Conservation (phyloP, 2,113 vertebrate genomes). For the Camelus dromedarius region DNA sequence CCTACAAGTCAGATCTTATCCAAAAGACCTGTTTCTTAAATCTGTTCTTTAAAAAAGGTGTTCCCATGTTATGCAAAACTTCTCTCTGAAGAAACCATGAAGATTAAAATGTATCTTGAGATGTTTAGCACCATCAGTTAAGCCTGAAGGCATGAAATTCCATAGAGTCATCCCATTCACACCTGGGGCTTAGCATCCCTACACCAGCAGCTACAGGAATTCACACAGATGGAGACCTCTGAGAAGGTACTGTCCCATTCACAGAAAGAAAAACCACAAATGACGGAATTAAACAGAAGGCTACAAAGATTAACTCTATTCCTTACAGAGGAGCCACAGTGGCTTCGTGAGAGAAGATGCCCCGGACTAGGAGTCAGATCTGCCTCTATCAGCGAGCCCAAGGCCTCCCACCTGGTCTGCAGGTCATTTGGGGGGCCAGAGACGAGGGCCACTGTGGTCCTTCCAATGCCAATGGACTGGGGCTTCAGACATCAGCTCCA, state of each 20-base stretch:
- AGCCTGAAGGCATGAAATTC: not conserved
- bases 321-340: not conserved
- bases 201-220: rapidly evolving
- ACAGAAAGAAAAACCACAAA: not conserved
- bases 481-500: not conserved
- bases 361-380: not conserved
- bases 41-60: not conserved
- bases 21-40: not conserved
- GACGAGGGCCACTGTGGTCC: not conserved
- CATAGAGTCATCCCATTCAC: no score
- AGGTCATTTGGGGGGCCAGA: no score
- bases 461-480: not conserved
- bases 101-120: not conserved
- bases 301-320: not conserved
- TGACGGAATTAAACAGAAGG: not conserved
- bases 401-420: not conserved
- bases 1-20: not conserved
- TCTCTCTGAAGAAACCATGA: not conserved
- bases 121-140: not conserved
- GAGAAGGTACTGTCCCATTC: not conserved
- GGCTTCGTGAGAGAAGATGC: not conserved
- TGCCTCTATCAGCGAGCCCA: rapidly evolving
- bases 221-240: not conserved
- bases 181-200: not conserved
- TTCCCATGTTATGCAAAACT: not conserved